A percentile compares a stretch with the other conserved stretches of the same genome.
phyloP scores from a whole-genome alignment of 2,797 vertebrate genomes.

The Anableps anableps region DNA sequence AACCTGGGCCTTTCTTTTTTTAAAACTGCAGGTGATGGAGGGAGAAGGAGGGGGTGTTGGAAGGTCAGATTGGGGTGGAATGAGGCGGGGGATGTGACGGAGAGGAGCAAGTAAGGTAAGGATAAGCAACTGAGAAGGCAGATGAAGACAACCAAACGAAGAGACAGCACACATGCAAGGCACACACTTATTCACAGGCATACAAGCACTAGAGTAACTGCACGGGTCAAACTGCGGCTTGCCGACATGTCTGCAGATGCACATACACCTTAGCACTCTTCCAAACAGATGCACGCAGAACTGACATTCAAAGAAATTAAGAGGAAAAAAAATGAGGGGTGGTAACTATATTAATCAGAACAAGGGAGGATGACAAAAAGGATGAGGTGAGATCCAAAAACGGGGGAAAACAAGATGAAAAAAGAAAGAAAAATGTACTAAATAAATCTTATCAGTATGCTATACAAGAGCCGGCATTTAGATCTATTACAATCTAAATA shows the following conservation, averaged over 20 bases:
- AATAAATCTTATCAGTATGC: conserved; percentile 72
- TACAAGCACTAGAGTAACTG: conserved; percentile 22
- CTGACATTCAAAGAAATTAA: conserved; percentile 68
- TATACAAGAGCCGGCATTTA: conserved; percentile 76
- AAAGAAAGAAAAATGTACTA: conserved; percentile 58
- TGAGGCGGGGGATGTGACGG: conserved; percentile 35
- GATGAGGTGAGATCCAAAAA: conserved; percentile 43
- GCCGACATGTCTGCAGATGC: conserved; percentile 44
- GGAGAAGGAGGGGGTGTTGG: conserved; percentile 30
- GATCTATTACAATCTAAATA: conserved; percentile 76
- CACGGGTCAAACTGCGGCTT: conserved; percentile 46
- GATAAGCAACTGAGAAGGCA: conserved; percentile 75
- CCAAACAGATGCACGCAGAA: conserved; percentile 64
- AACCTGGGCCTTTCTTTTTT: conserved; percentile 44
- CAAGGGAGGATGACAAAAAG: conserved; percentile 64
- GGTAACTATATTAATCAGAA: conserved; percentile 58
- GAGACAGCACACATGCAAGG: conserved; percentile 60
- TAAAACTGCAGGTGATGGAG: conserved; percentile 59
- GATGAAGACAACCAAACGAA: conserved; percentile 69
- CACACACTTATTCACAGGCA: conserved; percentile 36
- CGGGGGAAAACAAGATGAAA: conserved; percentile 5
- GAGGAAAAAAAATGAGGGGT: conserved; percentile 62
- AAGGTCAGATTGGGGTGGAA: conserved; percentile 55
- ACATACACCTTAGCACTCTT: conserved; percentile 38
- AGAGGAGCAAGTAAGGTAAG: conserved; percentile 55